phyloP scores from a whole-genome alignment of 2,113 vertebrate species.

The Erythrolamprus reginae region DNA sequence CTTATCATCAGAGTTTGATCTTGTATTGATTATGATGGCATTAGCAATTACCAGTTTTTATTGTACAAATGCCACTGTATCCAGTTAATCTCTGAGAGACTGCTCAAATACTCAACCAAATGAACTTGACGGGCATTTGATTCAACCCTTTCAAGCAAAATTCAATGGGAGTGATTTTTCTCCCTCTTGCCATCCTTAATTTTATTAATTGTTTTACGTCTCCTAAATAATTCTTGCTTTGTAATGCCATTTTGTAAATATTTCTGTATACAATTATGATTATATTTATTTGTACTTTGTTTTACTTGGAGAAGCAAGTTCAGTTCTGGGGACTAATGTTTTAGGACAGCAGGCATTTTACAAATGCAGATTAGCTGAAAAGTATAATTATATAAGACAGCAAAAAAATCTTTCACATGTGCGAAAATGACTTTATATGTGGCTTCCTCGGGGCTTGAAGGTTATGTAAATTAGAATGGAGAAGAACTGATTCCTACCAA shows the following conservation, averaged over 20 bases:
- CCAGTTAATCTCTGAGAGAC: constrained; percentile 39
- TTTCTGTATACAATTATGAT: constrained; percentile 37
- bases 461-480: background rate
- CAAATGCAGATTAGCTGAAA: constrained; percentile 57
- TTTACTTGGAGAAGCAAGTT: constrained; percentile 16
- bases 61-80: background rate
- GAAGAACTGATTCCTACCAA: background rate
- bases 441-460: background rate
- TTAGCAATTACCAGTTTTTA: background rate
- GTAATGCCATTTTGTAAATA: constrained; percentile 48
- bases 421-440: constrained; percentile 39
- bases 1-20: background rate
- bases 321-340: constrained; percentile 30
- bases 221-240: constrained; percentile 63
- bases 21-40: background rate
- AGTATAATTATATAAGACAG: constrained; percentile 66
- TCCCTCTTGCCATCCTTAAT: constrained; percentile 52
- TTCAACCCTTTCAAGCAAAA: constrained; percentile 59
- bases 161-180: constrained; percentile 50
- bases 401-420: constrained; percentile 34
- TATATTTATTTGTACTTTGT: constrained; percentile 46
- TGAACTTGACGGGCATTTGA: constrained; percentile 62
- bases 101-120: constrained; percentile 64
- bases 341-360: constrained; percentile 53
- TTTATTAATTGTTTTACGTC: constrained; percentile 68